Percentiles rank a stretch among this genome's conserved stretches.
These are phyloP conservation scores for Gallinago paraguaiae DNA, from an alignment of 2,113 vertebrate genomes.

Conservation along the genomic window DNA sequence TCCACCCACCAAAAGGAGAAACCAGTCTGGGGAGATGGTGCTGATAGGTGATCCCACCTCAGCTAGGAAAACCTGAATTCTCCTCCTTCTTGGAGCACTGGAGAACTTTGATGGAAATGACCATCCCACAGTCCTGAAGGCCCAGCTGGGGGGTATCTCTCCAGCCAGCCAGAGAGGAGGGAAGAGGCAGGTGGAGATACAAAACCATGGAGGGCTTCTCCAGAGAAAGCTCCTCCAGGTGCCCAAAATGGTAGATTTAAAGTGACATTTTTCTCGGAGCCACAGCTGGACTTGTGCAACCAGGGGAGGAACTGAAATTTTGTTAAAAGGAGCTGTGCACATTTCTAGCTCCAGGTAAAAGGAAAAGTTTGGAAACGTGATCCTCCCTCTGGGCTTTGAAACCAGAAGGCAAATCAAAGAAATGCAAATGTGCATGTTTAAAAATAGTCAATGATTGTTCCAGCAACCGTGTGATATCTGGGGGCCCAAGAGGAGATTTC, in stretches of 20 bases:
- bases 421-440: slow-evolving; percentile 37
- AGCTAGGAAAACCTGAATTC: background rate
- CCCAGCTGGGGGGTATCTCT: background rate
- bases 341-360: slow-evolving; percentile 55
- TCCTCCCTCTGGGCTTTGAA: slow-evolving; percentile 28
- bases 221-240: background rate
- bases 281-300: slow-evolving; percentile 20
- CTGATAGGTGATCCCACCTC: background rate
- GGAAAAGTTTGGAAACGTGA: background rate
- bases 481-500: background rate
- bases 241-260: background rate
- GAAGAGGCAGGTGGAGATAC: background rate
- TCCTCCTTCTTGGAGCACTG: background rate
- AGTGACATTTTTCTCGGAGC: slow-evolving; percentile 36
- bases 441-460: background rate
- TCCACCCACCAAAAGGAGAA: background rate
- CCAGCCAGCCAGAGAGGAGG: background rate
- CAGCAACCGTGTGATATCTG: background rate
- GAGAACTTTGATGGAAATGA: background rate
- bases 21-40: background rate
- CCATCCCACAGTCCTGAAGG: background rate
- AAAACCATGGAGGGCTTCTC: background rate
- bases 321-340: slow-evolving; percentile 8
- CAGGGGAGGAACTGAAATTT: background rate
- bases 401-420: slow-evolving; percentile 54